A percentile compares a stretch with the other conserved stretches of the same genome.
Conservation (phyloP, 1,140 invertebrate species). For the Drosophila setifemur region DNA sequence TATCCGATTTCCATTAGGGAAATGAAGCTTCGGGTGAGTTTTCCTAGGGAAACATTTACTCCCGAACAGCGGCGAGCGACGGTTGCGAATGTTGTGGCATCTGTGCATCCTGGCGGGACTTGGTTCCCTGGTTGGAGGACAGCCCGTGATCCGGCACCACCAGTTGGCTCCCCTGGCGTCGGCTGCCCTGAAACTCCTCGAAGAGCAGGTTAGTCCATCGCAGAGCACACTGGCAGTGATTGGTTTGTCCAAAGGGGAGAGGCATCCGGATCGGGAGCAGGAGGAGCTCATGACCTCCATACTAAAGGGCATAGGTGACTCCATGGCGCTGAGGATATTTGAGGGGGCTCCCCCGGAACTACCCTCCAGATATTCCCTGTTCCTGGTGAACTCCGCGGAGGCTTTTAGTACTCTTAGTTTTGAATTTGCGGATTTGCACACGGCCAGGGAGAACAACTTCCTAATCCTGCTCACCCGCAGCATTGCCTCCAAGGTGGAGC, state of each 20-base stretch:
- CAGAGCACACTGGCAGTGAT: constrained; percentile 43
- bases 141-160: not conserved
- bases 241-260: constrained; percentile 5
- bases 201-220: constrained; percentile 22
- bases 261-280: constrained; percentile 5
- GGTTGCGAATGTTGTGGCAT: too few species aligned
- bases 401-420: constrained; percentile 38
- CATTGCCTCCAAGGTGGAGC: not conserved
- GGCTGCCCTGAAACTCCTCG: constrained; percentile 34
- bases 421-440: constrained; percentile 26
- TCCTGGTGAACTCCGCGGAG: constrained; percentile 42
- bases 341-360: constrained; percentile 7
- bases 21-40: too few species aligned
- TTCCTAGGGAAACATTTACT: too few species aligned
- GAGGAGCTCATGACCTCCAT: constrained; percentile 21
- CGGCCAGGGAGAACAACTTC: constrained; percentile 51
- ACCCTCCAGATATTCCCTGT: constrained; percentile 33
- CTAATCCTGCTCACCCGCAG: constrained; percentile 44
- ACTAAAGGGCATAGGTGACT: constrained; percentile 5
- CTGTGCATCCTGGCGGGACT: constrained; percentile 1
- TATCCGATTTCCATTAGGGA: too few species aligned
- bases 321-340: constrained; percentile 33
- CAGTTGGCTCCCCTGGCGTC: constrained; percentile 9
- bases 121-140: not conserved
- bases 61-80: too few species aligned